These are phyloP conservation scores for Aythya baeri DNA, from an alignment of 2,113 vertebrate genomes.

Conservation along the genomic window DNA sequence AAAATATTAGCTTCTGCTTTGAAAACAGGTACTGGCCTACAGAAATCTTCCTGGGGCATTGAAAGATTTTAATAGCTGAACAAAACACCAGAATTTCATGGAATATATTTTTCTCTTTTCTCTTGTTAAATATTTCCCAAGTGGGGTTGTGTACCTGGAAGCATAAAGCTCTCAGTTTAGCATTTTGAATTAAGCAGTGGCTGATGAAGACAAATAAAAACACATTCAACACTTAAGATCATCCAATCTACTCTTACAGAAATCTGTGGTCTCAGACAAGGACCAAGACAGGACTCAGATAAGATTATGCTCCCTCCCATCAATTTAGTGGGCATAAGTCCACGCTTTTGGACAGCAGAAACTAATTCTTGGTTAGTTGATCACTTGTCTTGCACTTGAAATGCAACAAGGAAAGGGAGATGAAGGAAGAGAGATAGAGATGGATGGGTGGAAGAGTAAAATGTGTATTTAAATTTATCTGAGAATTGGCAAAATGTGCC, in stretches of 20 bases:
- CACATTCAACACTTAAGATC: neutral
- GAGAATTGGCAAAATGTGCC: neutral
- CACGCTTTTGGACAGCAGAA: neutral
- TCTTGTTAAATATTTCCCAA: neutral
- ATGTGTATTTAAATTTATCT: neutral
- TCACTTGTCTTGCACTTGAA: neutral
- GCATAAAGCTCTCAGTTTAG: neutral
- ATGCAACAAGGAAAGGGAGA: neutral
- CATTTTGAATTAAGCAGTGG: neutral
- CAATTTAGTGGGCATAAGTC: neutral
- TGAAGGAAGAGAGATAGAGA: neutral
- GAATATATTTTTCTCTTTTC: neutral
- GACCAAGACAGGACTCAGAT: neutral
- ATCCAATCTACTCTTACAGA: neutral
- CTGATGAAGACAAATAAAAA: conserved; percentile 9
- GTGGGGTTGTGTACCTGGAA: neutral
- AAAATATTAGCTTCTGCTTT: neutral
- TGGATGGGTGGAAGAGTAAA: neutral
- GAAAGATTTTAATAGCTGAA: neutral
- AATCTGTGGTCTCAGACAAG: neutral
- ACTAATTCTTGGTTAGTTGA: neutral
- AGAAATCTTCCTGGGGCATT: neutral
- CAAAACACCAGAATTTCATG: neutral
- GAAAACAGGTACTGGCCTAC: neutral
- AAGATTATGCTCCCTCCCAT: neutral